phyloP scores from a whole-genome alignment of 2,113 vertebrate species.

The Suricata suricatta region DNA sequence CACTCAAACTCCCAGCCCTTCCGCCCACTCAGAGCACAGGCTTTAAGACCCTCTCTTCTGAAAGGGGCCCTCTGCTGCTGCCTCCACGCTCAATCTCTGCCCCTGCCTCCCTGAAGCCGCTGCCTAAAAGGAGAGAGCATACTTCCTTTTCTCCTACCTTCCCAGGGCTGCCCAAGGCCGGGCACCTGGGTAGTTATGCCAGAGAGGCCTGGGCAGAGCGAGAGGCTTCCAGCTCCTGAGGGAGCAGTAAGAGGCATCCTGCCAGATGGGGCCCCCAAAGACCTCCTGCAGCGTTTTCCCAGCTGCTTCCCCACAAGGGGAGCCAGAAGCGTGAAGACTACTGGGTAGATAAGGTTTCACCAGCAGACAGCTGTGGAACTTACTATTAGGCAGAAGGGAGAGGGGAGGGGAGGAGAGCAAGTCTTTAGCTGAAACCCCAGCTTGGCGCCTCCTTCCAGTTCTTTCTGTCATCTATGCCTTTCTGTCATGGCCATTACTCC shows the following conservation, averaged over 20 bases:
- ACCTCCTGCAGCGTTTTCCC: constrained; percentile 27
- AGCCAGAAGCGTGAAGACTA: constrained; percentile 16
- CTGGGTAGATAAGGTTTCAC: constrained; percentile 73
- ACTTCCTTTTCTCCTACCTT: neutral
- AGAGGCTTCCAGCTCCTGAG: neutral
- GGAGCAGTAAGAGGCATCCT: neutral
- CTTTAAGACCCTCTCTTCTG: neutral
- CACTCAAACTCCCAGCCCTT: neutral
- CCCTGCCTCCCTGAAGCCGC: neutral
- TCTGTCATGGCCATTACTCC: fast-evolving
- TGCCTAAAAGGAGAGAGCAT: neutral
- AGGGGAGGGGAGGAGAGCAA: neutral
- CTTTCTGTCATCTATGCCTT: neutral
- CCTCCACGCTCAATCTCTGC: neutral
- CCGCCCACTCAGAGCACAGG: neutral
- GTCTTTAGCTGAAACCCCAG: neutral
- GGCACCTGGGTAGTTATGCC: neutral
- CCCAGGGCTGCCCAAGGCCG: neutral
- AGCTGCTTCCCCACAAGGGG: constrained; percentile 59
- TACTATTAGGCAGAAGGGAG: neutral
- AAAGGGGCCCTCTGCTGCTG: neutral
- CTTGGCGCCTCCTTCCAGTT: neutral
- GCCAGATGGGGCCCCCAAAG: neutral
- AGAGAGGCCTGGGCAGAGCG: neutral
- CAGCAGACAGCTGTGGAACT: constrained; percentile 67